phyloP scores from a whole-genome alignment of 2,888 invertebrate species.

The Acronicta psi region DNA sequence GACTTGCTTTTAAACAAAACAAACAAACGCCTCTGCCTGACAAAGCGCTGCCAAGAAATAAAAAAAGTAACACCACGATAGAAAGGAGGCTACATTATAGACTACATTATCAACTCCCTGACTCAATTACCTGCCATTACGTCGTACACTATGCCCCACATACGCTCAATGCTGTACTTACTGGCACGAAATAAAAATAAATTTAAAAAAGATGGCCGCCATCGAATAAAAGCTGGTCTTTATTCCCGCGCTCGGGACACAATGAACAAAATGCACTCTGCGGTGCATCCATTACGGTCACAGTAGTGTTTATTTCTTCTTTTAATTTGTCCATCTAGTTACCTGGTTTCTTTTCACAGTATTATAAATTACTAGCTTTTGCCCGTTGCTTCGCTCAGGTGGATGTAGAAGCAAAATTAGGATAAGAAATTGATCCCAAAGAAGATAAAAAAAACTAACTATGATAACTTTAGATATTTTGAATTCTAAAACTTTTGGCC shows the following conservation, averaged over 20 bases:
- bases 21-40: neutral
- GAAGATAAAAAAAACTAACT: no score
- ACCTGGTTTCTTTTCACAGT: conserved; percentile 1
- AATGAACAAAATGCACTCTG: conserved; percentile 35
- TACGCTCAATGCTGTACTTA: conserved; percentile 7
- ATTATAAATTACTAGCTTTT: no score
- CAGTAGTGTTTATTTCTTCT: neutral
- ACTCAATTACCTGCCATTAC: conserved; percentile 16
- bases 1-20: neutral
- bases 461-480: no score
- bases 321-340: conserved; percentile 12
- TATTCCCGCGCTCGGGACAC: conserved; percentile 25
- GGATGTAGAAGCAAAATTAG: no score
- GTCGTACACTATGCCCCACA: conserved; percentile 8
- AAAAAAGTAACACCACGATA: conserved; percentile 5
- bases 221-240: conserved; percentile 1
- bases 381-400: no score
- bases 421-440: no score
- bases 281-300: neutral
- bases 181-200: conserved; percentile 13
- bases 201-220: conserved; percentile 26
- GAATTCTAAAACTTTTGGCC: no score
- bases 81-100: conserved; percentile 14
- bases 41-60: neutral
- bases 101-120: conserved; percentile 3